Evolutionary conservation across 2,888 invertebrate species (phyloP), one percentile per base, ranked within the genome.

Genomic region (Phorcus lineatus): DNA sequence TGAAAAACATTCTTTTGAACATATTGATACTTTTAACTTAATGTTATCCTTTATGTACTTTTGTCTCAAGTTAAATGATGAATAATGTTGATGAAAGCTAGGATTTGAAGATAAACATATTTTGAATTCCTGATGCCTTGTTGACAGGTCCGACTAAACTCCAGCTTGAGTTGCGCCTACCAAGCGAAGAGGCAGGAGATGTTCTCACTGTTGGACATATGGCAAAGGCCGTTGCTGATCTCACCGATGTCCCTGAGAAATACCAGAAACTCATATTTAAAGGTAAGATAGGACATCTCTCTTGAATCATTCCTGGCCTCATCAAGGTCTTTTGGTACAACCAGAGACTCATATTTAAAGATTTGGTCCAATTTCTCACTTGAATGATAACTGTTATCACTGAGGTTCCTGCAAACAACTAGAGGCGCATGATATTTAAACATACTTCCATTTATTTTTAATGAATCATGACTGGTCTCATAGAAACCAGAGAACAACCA

Each of bases 241-340:
- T 86, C 1, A 87, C 88, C 47, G 85, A 81, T 31, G 83, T 89
- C 16, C 88, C 88, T 24, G 75, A 75, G 28, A 82, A 82, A 22
- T 83, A 83, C 19, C 89, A 89, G 77, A 86, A 81, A 78, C 85
- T 89, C 2, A 86, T 89, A 9, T 86, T 81, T 80, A 89, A 89
- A 87, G 89, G 89, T 89, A 79, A 16, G 40, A 0, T 22, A 1
- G 13, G 1, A 11, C 11, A 11, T 47, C 36, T 36, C n/a, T n/a
- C n/a, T 36, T 36, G 3, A 36, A 36, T 36, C 36, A 36, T 6
- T 36, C 7, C 24, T 13, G 16, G 16, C 2, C 13, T 28, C 11
- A 62, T 16, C 22, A 16, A 0, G 9, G 6, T 55, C 57, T n/a
- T n/a, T n/a, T n/a, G n/a, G n/a, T n/a, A n/a, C n/a, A n/a, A n/a